A percentile compares a stretch with the other conserved stretches of the same genome.
Conservation (phyloP, 2,888 invertebrate species). For the Myopa testacea region DNA sequence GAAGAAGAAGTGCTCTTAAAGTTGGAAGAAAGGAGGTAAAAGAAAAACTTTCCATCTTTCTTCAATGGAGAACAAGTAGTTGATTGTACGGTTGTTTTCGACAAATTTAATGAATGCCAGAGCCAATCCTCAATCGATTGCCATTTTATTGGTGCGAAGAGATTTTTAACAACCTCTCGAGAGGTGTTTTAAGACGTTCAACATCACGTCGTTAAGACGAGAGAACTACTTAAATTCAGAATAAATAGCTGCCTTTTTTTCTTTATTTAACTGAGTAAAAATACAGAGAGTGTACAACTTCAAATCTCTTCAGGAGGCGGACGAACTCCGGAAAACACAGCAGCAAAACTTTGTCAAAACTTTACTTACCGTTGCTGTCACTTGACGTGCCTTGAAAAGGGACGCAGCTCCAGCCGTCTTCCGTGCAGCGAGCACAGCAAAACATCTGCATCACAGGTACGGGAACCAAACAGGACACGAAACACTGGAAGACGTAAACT, state of each 20-base stretch:
- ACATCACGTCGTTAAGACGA: neutral
- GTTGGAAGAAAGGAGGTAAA: neutral
- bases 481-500: slow-evolving; percentile 1
- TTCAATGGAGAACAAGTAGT: neutral
- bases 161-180: neutral
- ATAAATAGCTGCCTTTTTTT: neutral
- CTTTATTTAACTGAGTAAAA: neutral
- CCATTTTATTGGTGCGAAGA: neutral
- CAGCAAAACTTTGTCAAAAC: slow-evolving; percentile 30
- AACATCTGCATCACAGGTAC: neutral
- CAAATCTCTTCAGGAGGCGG: neutral
- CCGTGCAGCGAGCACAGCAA: neutral
- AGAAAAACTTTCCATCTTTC: neutral
- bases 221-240: neutral
- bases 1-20: neutral
- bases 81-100: neutral
- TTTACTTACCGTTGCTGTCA: slow-evolving; percentile 34
- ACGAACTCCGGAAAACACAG: neutral
- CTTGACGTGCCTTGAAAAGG: neutral
- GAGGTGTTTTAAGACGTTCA: neutral
- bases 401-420: neutral
- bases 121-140: neutral
- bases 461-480: neutral
- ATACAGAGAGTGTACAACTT: neutral
- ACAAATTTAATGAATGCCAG: neutral